Conservation (phyloP, 2,113 vertebrate species). For the Brachyistius frenatus region DNA sequence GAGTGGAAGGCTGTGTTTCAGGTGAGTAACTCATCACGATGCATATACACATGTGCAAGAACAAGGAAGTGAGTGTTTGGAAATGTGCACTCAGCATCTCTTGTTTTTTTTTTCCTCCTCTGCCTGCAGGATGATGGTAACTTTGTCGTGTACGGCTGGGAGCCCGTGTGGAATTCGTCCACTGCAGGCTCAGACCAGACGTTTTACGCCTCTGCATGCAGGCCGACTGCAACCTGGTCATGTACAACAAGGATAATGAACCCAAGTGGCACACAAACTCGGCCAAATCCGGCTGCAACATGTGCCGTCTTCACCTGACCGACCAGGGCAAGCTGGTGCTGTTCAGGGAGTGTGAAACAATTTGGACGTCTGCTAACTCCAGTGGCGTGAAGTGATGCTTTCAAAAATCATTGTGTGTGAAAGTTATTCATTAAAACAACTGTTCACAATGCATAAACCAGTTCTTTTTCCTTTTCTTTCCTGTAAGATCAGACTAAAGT, state of each 20-base stretch:
- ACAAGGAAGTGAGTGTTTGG: no score
- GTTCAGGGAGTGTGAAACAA: background rate
- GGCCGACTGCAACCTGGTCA: constrained; percentile 68
- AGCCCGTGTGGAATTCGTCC: constrained; percentile 34
- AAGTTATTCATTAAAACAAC: background rate
- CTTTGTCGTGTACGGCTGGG: constrained; percentile 66
- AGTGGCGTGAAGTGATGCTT: constrained; percentile 24
- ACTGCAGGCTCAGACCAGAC: rapidly evolving
- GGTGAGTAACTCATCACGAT: constrained; percentile 23
- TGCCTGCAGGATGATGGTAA: constrained; percentile 58
- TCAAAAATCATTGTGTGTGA: no score
- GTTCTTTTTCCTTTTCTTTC: background rate
- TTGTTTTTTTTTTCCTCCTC: background rate
- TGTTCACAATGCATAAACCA: background rate
- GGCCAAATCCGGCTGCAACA: rapidly evolving
- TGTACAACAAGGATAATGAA: constrained; percentile 21
- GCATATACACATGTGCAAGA: no score
- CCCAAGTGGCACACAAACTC: constrained; percentile 50
- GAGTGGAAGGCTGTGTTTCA: constrained; percentile 63
- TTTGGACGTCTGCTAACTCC: constrained; percentile 35
- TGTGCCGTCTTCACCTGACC: constrained; percentile 28
- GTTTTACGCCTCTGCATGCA: constrained; percentile 54
- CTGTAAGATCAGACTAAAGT: background rate
- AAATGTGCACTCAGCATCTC: no score
- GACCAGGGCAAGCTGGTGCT: constrained; percentile 52